These are phyloP conservation scores for Columbina picui DNA, from an alignment of 2,113 vertebrate genomes.

Conservation along the genomic window DNA sequence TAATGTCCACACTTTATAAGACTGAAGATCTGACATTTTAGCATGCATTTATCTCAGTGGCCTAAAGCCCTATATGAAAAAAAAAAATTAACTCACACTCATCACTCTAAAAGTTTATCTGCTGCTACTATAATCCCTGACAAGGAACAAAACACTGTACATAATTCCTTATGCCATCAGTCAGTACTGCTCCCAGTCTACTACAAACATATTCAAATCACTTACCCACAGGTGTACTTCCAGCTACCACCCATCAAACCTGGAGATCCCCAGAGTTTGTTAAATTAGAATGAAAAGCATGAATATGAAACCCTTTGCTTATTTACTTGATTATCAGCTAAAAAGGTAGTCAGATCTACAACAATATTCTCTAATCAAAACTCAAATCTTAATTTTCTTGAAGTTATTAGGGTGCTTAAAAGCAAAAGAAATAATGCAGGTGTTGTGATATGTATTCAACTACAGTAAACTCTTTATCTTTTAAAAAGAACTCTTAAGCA, in stretches of 20 bases:
- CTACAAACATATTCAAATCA: not conserved
- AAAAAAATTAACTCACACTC: not conserved
- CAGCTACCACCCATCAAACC: not conserved
- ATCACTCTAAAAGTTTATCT: not conserved
- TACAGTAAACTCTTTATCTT: not conserved
- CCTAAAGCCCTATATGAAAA: no score
- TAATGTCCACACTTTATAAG: no score
- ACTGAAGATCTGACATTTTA: not conserved
- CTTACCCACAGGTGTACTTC: not conserved
- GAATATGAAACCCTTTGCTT: not conserved
- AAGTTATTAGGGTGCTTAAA: not conserved
- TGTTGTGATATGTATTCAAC: not conserved
- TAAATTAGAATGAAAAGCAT: not conserved
- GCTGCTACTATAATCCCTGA: not conserved
- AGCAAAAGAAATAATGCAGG: not conserved
- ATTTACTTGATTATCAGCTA: not conserved
- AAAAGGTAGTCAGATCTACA: not conserved
- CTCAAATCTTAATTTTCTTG: not conserved
- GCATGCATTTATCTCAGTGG: not conserved
- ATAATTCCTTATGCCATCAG: not conserved
- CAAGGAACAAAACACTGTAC: not conserved
- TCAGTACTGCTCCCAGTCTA: not conserved
- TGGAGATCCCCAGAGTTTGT: not conserved
- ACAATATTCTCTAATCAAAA: not conserved
- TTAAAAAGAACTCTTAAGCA: not conserved